Percentiles rank a stretch among this genome's conserved stretches.
phyloP scores from a whole-genome alignment of 2,113 vertebrate genomes.

The Scytalopus superciliaris region DNA sequence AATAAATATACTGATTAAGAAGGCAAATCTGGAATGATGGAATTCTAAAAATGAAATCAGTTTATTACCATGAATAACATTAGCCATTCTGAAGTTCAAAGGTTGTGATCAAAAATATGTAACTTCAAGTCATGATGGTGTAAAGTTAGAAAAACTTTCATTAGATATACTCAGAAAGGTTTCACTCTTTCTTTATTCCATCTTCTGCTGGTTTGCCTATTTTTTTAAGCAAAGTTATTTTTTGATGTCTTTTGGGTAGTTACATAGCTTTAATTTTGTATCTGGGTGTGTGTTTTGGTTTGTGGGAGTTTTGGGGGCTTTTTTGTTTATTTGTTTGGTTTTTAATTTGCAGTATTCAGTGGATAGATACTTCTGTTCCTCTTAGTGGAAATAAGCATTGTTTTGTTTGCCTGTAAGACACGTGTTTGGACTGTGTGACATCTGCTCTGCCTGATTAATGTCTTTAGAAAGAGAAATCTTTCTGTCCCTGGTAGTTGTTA shows the following conservation, averaged over 20 bases:
- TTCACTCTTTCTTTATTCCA: neutral
- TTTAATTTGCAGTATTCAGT: neutral
- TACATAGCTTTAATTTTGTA: neutral
- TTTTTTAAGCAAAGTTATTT: neutral
- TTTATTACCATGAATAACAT: neutral
- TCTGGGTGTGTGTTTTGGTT: neutral
- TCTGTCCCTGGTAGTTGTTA: neutral
- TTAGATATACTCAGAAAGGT: neutral
- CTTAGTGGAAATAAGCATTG: neutral
- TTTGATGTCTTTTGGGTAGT: neutral
- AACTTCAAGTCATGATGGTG: neutral
- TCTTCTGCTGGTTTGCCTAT: neutral
- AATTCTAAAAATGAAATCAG: neutral
- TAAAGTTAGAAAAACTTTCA: neutral
- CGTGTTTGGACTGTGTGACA: neutral
- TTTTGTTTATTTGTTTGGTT: too few species aligned
- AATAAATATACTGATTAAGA: neutral
- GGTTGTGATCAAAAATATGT: neutral
- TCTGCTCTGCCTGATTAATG: neutral
- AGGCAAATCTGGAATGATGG: neutral
- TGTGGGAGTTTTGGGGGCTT: neutral
- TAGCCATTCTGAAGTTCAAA: neutral
- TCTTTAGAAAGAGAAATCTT: neutral
- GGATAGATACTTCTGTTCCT: neutral
- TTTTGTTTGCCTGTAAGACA: neutral